Conservation (phyloP, 2,113 vertebrate genomes). For the Anguilla japonica region DNA sequence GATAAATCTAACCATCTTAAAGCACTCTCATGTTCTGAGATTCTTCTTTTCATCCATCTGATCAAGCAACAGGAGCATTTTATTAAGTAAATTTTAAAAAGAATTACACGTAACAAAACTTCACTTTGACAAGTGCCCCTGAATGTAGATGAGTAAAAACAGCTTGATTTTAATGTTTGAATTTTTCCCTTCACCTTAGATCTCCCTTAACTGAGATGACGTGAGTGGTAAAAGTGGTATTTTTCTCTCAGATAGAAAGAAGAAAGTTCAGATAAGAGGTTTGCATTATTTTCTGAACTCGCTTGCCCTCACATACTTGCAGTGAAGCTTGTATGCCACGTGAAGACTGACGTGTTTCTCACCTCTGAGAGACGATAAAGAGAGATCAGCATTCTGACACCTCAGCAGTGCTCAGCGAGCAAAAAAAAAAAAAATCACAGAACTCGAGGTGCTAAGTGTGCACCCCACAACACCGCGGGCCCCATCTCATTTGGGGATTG, state of each 20-base stretch:
- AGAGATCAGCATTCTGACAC: neutral
- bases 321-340: neutral
- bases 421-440: slow-evolving; percentile 43
- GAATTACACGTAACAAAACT: no score
- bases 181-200: no score
- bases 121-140: no score
- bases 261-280: neutral
- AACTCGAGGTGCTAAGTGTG: slow-evolving; percentile 40
- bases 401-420: slow-evolving; percentile 23
- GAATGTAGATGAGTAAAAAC: no score
- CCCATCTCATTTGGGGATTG: slow-evolving; percentile 50
- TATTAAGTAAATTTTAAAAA: no score
- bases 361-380: neutral
- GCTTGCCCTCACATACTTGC: neutral
- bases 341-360: neutral
- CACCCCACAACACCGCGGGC: slow-evolving; percentile 31
- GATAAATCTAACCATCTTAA: no score
- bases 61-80: no score
- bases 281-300: neutral
- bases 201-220: no score
- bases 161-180: no score
- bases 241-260: neutral
- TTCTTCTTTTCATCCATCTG: no score
- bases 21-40: no score
- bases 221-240: no score